These are phyloP conservation scores for Ammodytes dubius DNA, from an alignment of 2,113 vertebrate genomes.

Conservation along the genomic window DNA sequence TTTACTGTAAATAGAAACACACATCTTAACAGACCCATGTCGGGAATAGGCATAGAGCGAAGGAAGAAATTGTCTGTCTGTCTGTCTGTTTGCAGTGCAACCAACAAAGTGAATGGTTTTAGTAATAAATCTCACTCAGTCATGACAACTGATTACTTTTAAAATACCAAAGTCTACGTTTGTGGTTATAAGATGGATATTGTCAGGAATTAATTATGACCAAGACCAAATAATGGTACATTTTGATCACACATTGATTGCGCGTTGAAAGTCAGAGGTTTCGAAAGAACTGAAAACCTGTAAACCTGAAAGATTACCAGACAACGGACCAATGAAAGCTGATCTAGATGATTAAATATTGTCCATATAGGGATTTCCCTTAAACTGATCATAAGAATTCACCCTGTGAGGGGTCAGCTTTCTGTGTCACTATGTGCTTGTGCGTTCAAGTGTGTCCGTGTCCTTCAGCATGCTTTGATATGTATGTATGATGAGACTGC, in stretches of 20 bases:
- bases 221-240: neutral
- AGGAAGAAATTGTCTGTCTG: neutral
- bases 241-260: neutral
- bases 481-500: no score
- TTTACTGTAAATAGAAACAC: slow-evolving; percentile 47
- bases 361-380: slow-evolving; percentile 67
- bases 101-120: neutral
- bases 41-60: neutral
- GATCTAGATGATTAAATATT: slow-evolving; percentile 78
- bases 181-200: neutral
- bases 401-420: slow-evolving; percentile 31
- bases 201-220: slow-evolving; percentile 15
- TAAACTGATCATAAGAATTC: slow-evolving; percentile 74
- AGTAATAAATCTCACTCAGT: neutral
- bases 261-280: slow-evolving; percentile 2
- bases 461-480: slow-evolving; percentile 9
- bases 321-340: slow-evolving; percentile 29
- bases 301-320: slow-evolving; percentile 43
- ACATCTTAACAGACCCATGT: slow-evolving; percentile 35
- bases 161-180: neutral
- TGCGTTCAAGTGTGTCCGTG: slow-evolving; percentile 13
- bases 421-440: slow-evolving; percentile 36
- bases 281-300: neutral
- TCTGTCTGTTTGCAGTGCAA: neutral
- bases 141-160: neutral